phyloP scores from a whole-genome alignment of 2,113 vertebrate species.

The Lepus timidus region DNA sequence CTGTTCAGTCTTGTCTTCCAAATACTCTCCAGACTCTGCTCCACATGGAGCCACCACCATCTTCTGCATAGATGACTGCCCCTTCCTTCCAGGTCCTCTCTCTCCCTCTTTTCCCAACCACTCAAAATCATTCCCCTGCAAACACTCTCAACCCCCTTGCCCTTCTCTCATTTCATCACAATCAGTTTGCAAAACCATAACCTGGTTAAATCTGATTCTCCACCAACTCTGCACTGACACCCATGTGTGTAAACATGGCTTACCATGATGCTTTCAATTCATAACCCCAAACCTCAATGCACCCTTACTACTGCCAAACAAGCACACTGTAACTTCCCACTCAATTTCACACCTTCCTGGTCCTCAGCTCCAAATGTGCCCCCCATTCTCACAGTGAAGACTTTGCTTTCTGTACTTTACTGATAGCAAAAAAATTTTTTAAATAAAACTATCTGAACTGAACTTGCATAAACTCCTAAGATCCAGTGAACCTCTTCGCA shows the following conservation, averaged over 20 bases:
- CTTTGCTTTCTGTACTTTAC: neutral
- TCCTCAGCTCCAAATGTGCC: neutral
- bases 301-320: neutral
- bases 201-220: neutral
- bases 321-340: neutral
- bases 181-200: neutral
- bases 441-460: neutral
- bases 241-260: neutral
- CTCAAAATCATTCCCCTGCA: conserved; percentile 1
- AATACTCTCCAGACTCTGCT: neutral
- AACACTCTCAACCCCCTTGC: neutral
- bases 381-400: neutral
- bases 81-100: neutral
- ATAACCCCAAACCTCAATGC: neutral
- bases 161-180: conserved; percentile 8
- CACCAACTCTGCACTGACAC: neutral
- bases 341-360: conserved; percentile 24
- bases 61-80: neutral
- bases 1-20: neutral
- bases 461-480: neutral
- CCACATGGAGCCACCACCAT: neutral
- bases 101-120: neutral
- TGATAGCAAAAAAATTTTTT: neutral
- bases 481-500: neutral
- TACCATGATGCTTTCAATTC: neutral